Percentiles rank a stretch among this genome's conserved stretches.
phyloP scores from a whole-genome alignment of 2,888 invertebrate genomes.

The Hypercompe scribonia region DNA sequence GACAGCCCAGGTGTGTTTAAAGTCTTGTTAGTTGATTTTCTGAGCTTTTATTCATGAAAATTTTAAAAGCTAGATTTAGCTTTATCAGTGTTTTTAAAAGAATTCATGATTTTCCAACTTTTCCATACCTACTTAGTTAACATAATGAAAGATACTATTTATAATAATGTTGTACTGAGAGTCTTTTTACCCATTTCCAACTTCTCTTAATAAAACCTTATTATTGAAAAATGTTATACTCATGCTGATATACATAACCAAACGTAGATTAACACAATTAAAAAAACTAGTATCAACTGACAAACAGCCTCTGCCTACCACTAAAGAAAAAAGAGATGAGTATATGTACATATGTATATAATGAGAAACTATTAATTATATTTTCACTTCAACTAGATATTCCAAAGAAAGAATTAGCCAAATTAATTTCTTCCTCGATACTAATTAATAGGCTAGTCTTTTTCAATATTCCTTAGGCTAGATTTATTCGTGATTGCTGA shows the following conservation, averaged over 20 bases:
- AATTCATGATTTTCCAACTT: not conserved
- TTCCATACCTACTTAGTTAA: too few species aligned
- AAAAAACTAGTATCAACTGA: not conserved
- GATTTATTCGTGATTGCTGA: not conserved
- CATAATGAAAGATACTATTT: not conserved
- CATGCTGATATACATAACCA: not conserved
- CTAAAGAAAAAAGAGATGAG: not conserved
- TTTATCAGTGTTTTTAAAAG: not conserved
- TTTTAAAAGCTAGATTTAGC: conserved; percentile 1
- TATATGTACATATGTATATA: not conserved
- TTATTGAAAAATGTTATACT: not conserved
- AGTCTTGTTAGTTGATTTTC: not conserved
- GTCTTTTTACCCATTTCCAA: too few species aligned
- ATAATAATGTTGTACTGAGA: too few species aligned
- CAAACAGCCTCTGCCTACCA: not conserved
- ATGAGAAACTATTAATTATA: not conserved
- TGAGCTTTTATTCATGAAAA: not conserved
- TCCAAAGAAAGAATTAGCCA: conserved; percentile 2
- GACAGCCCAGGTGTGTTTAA: not conserved
- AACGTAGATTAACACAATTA: not conserved
- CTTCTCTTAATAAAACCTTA: too few species aligned
- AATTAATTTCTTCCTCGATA: conserved; percentile 3
- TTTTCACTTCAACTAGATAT: not conserved
- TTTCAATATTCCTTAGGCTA: not conserved
- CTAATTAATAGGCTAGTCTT: not conserved